These are phyloP conservation scores for Drosophila yakuba DNA, from an alignment of 1,140 invertebrate species.

Conservation along the genomic window DNA sequence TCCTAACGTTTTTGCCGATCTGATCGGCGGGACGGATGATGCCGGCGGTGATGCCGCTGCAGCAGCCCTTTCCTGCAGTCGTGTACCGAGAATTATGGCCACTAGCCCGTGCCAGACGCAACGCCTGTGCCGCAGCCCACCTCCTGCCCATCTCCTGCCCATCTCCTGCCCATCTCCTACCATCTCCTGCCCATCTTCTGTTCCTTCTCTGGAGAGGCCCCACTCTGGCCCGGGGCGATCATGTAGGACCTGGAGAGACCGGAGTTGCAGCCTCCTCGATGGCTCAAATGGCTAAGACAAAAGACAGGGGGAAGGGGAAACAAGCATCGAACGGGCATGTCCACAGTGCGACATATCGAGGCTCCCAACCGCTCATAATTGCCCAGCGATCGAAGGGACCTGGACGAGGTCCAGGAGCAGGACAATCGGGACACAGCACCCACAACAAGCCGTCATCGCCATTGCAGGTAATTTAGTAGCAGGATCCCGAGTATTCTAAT, in stretches of 20 bases:
- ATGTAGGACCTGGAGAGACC: conserved; percentile 73
- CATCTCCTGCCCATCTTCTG: conserved; percentile 29
- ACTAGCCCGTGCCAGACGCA: conserved; percentile 75
- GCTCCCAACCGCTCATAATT: conserved; percentile 68
- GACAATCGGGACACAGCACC: conserved; percentile 69
- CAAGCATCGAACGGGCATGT: conserved; percentile 33
- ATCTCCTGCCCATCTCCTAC: neutral
- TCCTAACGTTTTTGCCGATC: conserved; percentile 50
- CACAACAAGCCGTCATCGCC: conserved; percentile 74
- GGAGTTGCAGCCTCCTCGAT: conserved; percentile 70
- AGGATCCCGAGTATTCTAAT: conserved; percentile 68
- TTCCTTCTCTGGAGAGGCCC: neutral
- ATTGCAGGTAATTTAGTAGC: conserved; percentile 67
- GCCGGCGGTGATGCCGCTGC: conserved; percentile 40
- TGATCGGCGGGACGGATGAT: conserved; percentile 34
- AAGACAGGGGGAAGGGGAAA: conserved; percentile 5
- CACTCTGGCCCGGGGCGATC: conserved; percentile 72
- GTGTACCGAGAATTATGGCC: conserved; percentile 72
- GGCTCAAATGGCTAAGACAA: conserved; percentile 52
- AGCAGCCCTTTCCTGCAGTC: conserved; percentile 47
- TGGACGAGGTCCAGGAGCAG: conserved; percentile 30
- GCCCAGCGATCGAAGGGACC: conserved; percentile 50
- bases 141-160: conserved; percentile 15
- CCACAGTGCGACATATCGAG: conserved; percentile 64
- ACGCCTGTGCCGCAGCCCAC: conserved; percentile 60